Conservation (phyloP, 2,113 vertebrate genomes). For the Pavo muticus region DNA sequence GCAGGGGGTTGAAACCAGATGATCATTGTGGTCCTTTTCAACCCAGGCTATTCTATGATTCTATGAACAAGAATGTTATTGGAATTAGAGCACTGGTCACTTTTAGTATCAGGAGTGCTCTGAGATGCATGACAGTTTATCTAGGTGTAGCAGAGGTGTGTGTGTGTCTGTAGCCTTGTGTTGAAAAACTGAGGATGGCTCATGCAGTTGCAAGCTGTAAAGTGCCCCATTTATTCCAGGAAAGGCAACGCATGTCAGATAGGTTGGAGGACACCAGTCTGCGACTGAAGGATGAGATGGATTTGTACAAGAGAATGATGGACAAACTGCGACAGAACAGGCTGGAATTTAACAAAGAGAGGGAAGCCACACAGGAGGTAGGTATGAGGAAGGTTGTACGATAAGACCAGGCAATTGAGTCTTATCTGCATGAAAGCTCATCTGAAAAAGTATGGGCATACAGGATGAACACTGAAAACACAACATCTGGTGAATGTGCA, state of each 20-base stretch:
- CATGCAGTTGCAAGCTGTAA: background rate
- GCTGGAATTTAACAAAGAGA: conserved; percentile 92
- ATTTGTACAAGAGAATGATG: conserved; percentile 95
- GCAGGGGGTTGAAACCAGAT: too few relatives aligned
- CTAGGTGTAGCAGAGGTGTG: background rate
- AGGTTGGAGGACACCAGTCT: conserved; percentile 92
- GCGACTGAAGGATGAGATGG: conserved; percentile 94
- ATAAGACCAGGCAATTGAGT: rapidly evolving
- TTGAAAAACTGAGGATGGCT: background rate
- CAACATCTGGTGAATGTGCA: background rate
- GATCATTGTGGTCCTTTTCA: too few relatives aligned
- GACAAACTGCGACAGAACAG: conserved; percentile 94
- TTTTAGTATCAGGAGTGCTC: background rate
- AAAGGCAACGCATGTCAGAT: conserved; percentile 93
- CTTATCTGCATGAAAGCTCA: background rate
- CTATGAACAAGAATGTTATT: background rate
- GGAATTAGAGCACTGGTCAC: background rate
- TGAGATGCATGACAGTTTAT: rapidly evolving
- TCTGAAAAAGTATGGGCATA: background rate
- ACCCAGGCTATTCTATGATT: too few relatives aligned
- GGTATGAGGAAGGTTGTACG: background rate
- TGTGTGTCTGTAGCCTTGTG: background rate
- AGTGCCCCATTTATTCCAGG: conserved; percentile 69
- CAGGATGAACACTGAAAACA: background rate
- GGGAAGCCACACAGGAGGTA: conserved; percentile 94